A percentile compares a stretch with the other conserved stretches of the same genome.
Conservation (phyloP, 1,140 invertebrate genomes). For the Drosophila lacertosa region DNA sequence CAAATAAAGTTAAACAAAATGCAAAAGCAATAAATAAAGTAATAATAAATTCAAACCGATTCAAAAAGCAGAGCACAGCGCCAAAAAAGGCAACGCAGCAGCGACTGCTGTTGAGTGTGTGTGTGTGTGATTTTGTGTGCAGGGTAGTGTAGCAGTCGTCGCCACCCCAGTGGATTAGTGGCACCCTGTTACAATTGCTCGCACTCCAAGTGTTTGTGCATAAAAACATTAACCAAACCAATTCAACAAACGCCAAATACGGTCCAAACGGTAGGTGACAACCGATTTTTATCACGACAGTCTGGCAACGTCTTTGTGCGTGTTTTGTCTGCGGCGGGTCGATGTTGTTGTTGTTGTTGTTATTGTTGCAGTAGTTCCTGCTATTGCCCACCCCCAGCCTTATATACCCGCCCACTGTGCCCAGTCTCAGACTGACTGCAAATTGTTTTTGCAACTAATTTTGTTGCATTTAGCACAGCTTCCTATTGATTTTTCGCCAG, state of each 20-base stretch:
- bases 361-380: too few relatives aligned
- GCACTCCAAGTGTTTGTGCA: constrained; percentile 53
- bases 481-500: constrained; percentile 68
- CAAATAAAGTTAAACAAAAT: constrained; percentile 56
- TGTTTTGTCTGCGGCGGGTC: not conserved
- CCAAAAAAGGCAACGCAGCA: constrained; percentile 36
- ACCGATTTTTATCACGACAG: constrained; percentile 18
- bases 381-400: not conserved
- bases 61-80: constrained; percentile 63
- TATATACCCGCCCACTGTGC: not conserved
- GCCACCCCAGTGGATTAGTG: constrained; percentile 80
- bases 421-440: not conserved
- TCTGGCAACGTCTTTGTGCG: constrained; percentile 46
- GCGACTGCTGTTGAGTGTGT: constrained; percentile 22
- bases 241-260: constrained; percentile 1
- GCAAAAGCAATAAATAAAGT: constrained; percentile 49
- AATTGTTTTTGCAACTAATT: not conserved
- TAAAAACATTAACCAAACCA: constrained; percentile 36
- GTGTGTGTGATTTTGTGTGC: constrained; percentile 37
- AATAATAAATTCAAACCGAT: constrained; percentile 36
- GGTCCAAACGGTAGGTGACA: constrained; percentile 25
- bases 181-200: constrained; percentile 67
- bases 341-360: constrained; percentile 16
- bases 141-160: constrained; percentile 55
- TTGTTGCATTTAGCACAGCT: constrained; percentile 26